phyloP scores from a whole-genome alignment of 2,113 vertebrate genomes.

The Leiothrix lutea region DNA sequence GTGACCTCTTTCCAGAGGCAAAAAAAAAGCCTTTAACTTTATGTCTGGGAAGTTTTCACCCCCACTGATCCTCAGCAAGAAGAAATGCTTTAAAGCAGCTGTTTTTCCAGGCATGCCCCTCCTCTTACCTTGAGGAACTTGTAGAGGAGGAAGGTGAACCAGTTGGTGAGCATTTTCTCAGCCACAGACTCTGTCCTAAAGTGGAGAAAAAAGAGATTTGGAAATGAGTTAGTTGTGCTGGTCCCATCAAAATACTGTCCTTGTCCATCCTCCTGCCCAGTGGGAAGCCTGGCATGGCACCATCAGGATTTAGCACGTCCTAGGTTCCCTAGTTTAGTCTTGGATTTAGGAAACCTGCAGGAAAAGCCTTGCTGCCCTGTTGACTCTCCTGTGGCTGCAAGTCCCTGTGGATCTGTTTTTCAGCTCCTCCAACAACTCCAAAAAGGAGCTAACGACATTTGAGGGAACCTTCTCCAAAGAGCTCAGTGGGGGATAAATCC shows the following conservation, averaged over 20 bases:
- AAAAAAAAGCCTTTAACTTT: neutral
- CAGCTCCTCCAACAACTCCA: neutral
- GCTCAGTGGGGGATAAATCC: neutral
- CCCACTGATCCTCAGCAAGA: neutral
- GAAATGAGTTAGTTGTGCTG: neutral
- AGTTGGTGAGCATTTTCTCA: slow-evolving; percentile 90
- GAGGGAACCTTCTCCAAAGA: neutral
- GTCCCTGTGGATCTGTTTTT: neutral
- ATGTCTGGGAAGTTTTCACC: neutral
- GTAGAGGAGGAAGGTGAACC: slow-evolving; percentile 90
- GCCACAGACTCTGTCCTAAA: slow-evolving; percentile 88
- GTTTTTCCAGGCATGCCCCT: neutral
- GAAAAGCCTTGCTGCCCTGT: neutral
- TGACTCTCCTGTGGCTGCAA: neutral
- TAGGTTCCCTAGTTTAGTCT: neutral
- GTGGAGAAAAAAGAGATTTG: neutral
- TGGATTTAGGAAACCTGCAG: neutral
- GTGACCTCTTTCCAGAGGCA: neutral
- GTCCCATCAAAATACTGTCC: neutral
- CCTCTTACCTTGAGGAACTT: slow-evolving; percentile 87
- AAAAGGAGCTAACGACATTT: neutral
- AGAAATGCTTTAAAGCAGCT: neutral
- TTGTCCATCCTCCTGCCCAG: neutral
- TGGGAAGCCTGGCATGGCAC: neutral
- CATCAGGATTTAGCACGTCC: neutral